Base-by-base conservation (phyloP, 1,140 invertebrate genomes). In the Lepidurus apus region DNA sequence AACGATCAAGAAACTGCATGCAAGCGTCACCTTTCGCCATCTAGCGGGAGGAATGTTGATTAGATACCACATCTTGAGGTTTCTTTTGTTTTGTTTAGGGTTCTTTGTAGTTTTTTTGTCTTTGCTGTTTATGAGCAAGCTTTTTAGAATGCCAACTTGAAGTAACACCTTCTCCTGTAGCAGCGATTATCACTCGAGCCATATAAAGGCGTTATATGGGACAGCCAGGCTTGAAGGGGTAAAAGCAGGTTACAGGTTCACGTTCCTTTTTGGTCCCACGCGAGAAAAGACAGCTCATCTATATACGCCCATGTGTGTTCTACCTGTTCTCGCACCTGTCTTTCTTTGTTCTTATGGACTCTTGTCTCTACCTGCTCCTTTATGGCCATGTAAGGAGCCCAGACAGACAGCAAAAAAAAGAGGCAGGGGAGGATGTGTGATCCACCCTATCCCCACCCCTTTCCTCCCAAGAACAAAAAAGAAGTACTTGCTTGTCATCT, bases 321-420 rank as follows among this genome's bases (percentile, higher is more conserved):
- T 65, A 65, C 53, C 53, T 65, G 53, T 17, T 65, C 53, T 65
- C 53, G 53, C 53, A 65, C 53, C 53, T 65, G 53, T 65, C 53
- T 9, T 65, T 21, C 53, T 21, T 4, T 13, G 17, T 21, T 65
- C 53, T 65, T 65, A n/a, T 21, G 6, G 17, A 65, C 53, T 21
- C 21, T 34, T 34, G 34, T 13, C 53, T 65, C 53, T 65, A 13
- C 53, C 53, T 13, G 17, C 21, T 21, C 53, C 53, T 65, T 65
- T 65, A 65, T 65, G 53, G 53, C 53, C 53, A 65, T 65, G 53
- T 65, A 65, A 65, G 53, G 53, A 65, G 53, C 53, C 21, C 53
- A 65, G 53, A 65, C 53, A 65, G 53, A 65, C 53, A 65, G 21
- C 17, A n/a, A n/a, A 65, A 21, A 65, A 65, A 5, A 21, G 0